Evolutionary conservation across 2,113 vertebrate genomes (phyloP).

Genomic region (Australoheros scitulus): DNA sequence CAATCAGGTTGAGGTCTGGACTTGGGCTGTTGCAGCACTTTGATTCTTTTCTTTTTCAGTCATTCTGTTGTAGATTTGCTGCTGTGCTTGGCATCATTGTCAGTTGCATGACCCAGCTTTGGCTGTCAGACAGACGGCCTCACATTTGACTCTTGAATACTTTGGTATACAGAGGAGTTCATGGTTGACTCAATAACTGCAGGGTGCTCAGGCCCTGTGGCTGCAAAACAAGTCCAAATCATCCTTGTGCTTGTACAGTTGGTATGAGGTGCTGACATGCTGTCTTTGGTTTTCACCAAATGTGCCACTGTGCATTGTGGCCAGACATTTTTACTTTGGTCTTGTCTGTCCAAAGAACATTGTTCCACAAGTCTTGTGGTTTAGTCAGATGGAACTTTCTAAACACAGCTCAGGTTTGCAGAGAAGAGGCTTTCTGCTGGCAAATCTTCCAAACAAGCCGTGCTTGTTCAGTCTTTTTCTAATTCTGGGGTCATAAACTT

Average conservation of each 20-base stretch:
- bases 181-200: no score
- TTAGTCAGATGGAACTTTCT: not conserved
- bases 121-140: not conserved
- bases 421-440: no score
- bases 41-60: no score
- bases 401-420: not conserved
- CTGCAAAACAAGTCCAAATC: no score
- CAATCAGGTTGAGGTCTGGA: no score
- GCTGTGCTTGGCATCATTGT: not conserved
- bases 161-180: no score
- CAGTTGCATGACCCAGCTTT: not conserved
- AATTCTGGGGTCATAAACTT: not conserved
- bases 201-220: no score
- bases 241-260: no score
- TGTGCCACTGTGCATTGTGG: not conserved
- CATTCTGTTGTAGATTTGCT: not conserved
- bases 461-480: not conserved
- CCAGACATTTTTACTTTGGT: not conserved
- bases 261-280: no score
- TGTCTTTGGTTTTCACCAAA: not conserved
- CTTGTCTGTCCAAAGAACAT: not conserved
- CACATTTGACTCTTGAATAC: not conserved
- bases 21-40: no score
- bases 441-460: no score
- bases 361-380: not conserved